Conservation (phyloP, 2,888 invertebrate species). For the Melieria crassipennis region DNA sequence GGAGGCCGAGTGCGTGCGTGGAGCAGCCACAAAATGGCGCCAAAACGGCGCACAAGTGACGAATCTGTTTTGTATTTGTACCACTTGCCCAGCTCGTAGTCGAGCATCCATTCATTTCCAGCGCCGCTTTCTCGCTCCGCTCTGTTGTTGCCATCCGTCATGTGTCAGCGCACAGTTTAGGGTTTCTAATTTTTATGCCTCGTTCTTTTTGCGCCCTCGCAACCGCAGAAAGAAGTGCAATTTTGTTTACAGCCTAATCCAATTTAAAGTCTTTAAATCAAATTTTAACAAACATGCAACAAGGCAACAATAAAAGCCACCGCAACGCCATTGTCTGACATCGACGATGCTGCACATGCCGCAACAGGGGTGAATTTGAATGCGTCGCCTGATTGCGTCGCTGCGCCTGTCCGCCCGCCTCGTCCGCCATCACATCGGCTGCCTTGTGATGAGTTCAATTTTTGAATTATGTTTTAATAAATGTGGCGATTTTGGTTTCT, state of each 20-base stretch:
- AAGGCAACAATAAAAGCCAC: conserved; percentile 37
- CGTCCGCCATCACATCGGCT: conserved; percentile 1
- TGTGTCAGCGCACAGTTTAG: too few species aligned
- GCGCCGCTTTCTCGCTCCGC: too few species aligned
- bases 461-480: conserved; percentile 60
- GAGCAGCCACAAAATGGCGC: too few species aligned
- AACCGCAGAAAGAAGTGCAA: conserved; percentile 28
- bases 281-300: conserved; percentile 57
- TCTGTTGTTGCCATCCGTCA: too few species aligned
- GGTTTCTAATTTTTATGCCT: background rate
- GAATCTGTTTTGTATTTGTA: too few species aligned
- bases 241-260: conserved; percentile 63
- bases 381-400: conserved; percentile 24
- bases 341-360: conserved; percentile 19
- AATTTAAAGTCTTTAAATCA: conserved; percentile 66
- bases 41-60: too few species aligned
- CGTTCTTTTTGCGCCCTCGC: background rate
- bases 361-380: conserved; percentile 36
- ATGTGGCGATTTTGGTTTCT: conserved; percentile 40
- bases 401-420: too few species aligned
- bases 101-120: too few species aligned
- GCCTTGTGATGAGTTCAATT: conserved; percentile 44
- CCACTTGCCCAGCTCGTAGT: too few species aligned
- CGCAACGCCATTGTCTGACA: conserved; percentile 31
- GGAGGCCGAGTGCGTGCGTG: too few species aligned